Percentiles rank a stretch among this genome's conserved stretches.
These are phyloP conservation scores for Chironomus tepperi DNA, from an alignment of 1,140 invertebrate genomes.

Conservation along the genomic window DNA sequence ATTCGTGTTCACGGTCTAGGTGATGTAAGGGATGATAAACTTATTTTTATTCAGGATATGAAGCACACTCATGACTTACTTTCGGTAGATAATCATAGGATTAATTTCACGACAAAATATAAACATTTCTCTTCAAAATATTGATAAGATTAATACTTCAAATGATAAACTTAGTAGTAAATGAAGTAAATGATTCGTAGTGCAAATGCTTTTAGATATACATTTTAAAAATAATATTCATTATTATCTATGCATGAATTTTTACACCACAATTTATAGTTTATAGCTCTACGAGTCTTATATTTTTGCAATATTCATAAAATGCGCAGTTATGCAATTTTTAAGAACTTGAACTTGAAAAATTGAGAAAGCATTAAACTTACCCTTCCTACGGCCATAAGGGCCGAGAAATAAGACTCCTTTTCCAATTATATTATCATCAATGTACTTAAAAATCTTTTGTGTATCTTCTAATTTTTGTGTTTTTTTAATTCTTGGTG, in stretches of 20 bases:
- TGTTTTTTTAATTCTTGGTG: slow-evolving; percentile 36
- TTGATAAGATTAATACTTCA: no score
- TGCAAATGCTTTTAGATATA: neutral
- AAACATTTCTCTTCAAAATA: no score
- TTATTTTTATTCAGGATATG: no score
- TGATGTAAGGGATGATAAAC: no score
- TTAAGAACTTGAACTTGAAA: neutral
- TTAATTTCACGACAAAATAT: no score
- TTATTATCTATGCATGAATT: neutral
- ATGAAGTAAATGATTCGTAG: neutral
- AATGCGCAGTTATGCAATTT: neutral
- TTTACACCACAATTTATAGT: no score
- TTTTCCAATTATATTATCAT: slow-evolving; percentile 70
- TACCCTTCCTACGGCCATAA: slow-evolving; percentile 73
- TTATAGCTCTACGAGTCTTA: no score
- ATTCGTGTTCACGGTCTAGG: no score
- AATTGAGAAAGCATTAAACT: no score
- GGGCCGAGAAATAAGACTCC: slow-evolving; percentile 68
- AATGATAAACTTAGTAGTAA: no score
- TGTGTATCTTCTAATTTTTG: slow-evolving; percentile 52
- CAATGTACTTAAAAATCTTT: slow-evolving; percentile 65
- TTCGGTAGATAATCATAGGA: no score
- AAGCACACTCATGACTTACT: no score
- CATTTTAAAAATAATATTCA: neutral
- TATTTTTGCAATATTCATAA: neutral